phyloP scores from a whole-genome alignment of 1,140 invertebrate species.

The Helicoverpa zea region DNA sequence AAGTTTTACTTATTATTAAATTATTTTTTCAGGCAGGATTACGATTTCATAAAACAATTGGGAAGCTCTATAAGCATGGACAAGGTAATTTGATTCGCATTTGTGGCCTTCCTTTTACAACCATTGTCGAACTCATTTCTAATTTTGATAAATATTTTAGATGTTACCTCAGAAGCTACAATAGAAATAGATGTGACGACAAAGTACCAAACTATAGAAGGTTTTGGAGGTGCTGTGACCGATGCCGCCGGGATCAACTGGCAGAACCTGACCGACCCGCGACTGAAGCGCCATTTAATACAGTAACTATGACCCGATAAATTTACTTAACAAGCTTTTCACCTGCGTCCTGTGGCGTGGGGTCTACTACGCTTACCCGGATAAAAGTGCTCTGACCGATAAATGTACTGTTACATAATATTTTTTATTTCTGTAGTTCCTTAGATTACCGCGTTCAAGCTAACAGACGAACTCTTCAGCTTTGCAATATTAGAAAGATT shows the following conservation, averaged over 20 bases:
- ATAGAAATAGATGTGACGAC: slow-evolving; percentile 53
- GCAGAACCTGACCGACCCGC: slow-evolving; percentile 83
- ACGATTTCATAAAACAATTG: slow-evolving; percentile 14
- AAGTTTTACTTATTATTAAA: too few relatives aligned
- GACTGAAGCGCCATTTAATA: slow-evolving; percentile 88
- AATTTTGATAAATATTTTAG: background rate
- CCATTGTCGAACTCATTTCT: background rate
- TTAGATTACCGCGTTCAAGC: too few relatives aligned
- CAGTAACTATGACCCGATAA: slow-evolving; percentile 71
- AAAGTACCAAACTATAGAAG: slow-evolving; percentile 88
- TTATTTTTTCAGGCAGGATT: slow-evolving; percentile 7
- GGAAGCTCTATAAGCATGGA: background rate
- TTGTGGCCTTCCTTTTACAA: background rate
- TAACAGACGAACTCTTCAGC: too few relatives aligned
- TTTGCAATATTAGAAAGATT: too few relatives aligned
- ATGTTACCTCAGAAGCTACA: background rate
- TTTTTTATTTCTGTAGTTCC: too few relatives aligned
- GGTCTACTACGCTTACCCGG: too few relatives aligned
- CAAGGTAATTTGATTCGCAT: background rate
- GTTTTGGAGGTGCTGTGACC: slow-evolving; percentile 95
- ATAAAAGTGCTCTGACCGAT: too few relatives aligned
- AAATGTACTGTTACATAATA: too few relatives aligned
- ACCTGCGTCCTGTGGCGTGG: too few relatives aligned
- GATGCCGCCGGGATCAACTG: slow-evolving; percentile 94
- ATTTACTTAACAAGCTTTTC: too few relatives aligned